Evolutionary conservation across 2,888 invertebrate species (phyloP), one percentile per base, ranked within the genome.

Genomic region (Apamea monoglypha): DNA sequence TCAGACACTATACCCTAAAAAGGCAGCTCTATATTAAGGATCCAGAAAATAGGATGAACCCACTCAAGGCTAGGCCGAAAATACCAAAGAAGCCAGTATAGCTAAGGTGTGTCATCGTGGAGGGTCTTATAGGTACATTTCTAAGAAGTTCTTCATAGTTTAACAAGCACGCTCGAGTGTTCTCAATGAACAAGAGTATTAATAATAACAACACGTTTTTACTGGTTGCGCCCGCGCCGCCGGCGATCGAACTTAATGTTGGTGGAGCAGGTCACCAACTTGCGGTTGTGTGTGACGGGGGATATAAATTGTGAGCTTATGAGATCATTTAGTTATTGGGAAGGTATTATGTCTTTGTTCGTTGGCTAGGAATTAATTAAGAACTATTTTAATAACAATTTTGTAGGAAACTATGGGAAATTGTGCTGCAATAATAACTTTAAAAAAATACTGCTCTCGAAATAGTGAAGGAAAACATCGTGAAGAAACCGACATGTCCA

Each of bases 161-260:
- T 87, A 88, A 89, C 83, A 87, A 87, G 80, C 87, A 87, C 81
- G 84, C 78, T 86, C 86, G 88, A 91, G 88, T 89, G 90, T 90
- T 91, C 89, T 93, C 93, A 94, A 93, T 94, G 94, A 95, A 94
- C 93, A 92, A 94, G 93, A 95, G 95, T 96, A 96, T 96, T 95
- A 95, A 95, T 94, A 95, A 96, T 95, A 96, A 96, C 96, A 96
- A 95, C 94, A 96, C 92, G 95, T 95, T 96, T 94, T 94, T 94
- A 94, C 93, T 88, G 90, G 92, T 36, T 92, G 94, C 94, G 95
- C 94, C 93, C 91, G 94, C 94, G 96, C 96, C 96, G 92, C 92
- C 90, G 96, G 96, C 95, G 90, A 91, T 91, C 91, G 88, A 87
- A 90, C 91, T 91, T 93, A 92, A 93, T 91, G 91, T 90, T 90